Conservation (phyloP, 1,140 invertebrate species). For the Zelostemma sp. region DNA sequence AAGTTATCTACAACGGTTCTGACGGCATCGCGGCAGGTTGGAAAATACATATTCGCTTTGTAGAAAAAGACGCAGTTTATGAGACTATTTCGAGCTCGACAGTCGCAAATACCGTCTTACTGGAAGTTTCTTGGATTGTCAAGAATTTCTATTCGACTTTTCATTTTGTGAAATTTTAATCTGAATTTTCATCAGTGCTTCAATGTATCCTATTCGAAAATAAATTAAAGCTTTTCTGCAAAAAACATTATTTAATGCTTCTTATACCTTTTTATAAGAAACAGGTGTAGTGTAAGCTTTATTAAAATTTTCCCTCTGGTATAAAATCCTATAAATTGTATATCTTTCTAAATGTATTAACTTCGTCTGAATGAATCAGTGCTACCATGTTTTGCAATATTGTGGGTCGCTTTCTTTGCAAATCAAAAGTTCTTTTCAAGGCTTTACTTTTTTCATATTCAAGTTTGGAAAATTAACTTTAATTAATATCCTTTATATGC, state of each 20-base stretch:
- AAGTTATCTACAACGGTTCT: background rate
- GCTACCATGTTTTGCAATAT: no score
- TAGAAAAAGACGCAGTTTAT: background rate
- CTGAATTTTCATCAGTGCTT: background rate
- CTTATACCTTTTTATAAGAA: no score
- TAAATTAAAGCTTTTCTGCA: no score
- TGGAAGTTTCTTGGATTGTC: background rate
- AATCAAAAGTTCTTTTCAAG: background rate
- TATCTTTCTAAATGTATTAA: no score
- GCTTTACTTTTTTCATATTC: background rate
- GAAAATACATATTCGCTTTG: background rate
- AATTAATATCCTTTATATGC: constrained; percentile 30
- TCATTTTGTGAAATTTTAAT: background rate
- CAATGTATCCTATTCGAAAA: no score
- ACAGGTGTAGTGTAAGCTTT: no score
- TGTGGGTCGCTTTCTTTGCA: no score
- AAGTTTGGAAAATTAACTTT: background rate
- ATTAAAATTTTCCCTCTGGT: no score
- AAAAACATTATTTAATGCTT: no score
- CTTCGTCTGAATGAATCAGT: no score
- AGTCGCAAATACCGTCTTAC: background rate
- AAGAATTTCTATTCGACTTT: background rate
- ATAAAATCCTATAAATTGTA: no score
- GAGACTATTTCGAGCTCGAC: background rate
- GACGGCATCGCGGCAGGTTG: background rate